Evolutionary conservation across 2,797 vertebrate genomes (phyloP), one percentile per base, ranked within the genome.

Genomic region (Acrossocheilus fasciatus): DNA sequence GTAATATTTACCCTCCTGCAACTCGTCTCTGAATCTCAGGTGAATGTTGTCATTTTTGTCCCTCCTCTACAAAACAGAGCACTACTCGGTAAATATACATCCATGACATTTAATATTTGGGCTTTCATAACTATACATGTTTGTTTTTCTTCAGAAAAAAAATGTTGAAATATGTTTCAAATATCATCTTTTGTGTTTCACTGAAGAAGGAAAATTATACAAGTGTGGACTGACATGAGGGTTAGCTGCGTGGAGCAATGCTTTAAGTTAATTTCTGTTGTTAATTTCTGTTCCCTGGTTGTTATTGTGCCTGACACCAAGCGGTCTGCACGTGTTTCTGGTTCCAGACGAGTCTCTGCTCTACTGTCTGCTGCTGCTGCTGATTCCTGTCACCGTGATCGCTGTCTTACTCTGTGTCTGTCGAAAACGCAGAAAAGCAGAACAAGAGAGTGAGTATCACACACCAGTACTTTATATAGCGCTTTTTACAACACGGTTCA

Each of bases 361-460:
- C 0, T 85, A 45, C 64, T 85, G 50, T 45, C 6, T 85, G 64
- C 3, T 79, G 64, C 64, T 84, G 34, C 5, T 77, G 73, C 23
- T 84, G 75, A 59, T 79, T 70, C 83, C 83, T 45, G n/a, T 78
- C n/a, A 8, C 39, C 0, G 36, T 79, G 59, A 68, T 10, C 0
- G 30, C 26, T 15, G n/a, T 78, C 18, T n/a, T 69, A 45, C 12
- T 69, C 39, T 85, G 50, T 68, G 64, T 70, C 45, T n/a, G 17
- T 6, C 41, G 75, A 15, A 85, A 59, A 78, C 74, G 1, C 0
- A 6, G 39, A 17, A 78, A 70, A 79, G n/a, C 66, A n/a, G 11
- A 85, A 57, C 2, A 41, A 6, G 30, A 70, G 36, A 17, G 83
- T 84, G 41, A 69, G 74, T 54, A 23, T 83, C 12, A n/a, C 54